Evolutionary conservation across 2,888 invertebrate species (phyloP), one percentile per base, ranked within the genome.

Genomic region (Lepidochrysops patricia): DNA sequence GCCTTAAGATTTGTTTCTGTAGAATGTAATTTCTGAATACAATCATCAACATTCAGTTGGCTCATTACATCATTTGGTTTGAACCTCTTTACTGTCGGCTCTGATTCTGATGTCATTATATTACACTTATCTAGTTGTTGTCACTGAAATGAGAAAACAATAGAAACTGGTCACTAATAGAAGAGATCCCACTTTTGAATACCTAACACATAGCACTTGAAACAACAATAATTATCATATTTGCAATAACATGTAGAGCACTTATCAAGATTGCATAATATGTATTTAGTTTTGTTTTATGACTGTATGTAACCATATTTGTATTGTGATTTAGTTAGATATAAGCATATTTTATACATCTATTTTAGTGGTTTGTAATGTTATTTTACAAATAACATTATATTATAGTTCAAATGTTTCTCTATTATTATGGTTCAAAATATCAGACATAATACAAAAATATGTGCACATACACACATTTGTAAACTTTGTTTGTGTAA

Each of bases 131-230:
- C 12, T 49, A 60, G 60, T 58, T 49, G 57, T 66, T 70, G 61
- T 62, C 58, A 64, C 86, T 86, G 87, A 75, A 87, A 86, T 76
- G 67, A 85, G 70, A 80, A 65, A 84, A 81, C 65, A 73, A 78
- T 71, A 75, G 73, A 75, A 77, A 80, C 77, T 70, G 81, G 80
- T 82, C 79, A 79, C 77, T 23, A 72, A 75, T 71, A 75, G 50
- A 60, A 34, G 58, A 54, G 61, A 62, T 61, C 64, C 57, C 54
- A 60, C 58, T 62, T 58, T 43, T 57, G 57, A 58, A 58, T 56
- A 19, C n/a, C n/a, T n/a, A n/a, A n/a, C n/a, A 29, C 25, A 52
- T 13, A n/a, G 19, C 54, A 54, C 54, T 54, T 29, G 19, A 54
- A 54, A 54, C 27, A 29, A 23, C 32, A 54, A 19, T 12, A 29